Percentiles rank a stretch among this genome's conserved stretches.
Conservation (phyloP, 2,888 invertebrate species). For the Muschampia staudingeri region DNA sequence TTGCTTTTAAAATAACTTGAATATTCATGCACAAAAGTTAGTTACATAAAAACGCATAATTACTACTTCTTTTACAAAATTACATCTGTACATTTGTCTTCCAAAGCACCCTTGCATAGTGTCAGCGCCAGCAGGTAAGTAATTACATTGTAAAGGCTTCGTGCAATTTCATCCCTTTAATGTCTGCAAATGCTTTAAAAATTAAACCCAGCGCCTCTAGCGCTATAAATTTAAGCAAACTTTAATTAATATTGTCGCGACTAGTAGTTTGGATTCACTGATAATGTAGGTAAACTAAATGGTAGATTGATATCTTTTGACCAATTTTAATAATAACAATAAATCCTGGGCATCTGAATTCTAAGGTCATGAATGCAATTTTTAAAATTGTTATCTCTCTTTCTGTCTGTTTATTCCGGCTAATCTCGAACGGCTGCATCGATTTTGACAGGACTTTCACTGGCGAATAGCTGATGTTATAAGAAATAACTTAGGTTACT, state of each 20-base stretch:
- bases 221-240: background rate
- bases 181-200: conserved; percentile 28
- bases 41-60: background rate
- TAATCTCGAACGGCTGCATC: no score
- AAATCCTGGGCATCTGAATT: no score
- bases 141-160: conserved; percentile 26
- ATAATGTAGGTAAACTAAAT: no score
- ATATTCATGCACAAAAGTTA: background rate
- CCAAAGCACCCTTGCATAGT: background rate
- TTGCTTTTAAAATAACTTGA: no score
- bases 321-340: no score
- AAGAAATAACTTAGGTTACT: no score
- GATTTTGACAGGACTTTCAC: no score
- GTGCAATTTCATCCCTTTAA: conserved; percentile 10
- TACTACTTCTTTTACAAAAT: background rate
- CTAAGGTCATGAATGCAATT: no score
- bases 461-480: no score
- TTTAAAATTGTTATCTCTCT: no score
- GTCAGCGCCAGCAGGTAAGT: background rate
- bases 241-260: background rate
- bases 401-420: no score
- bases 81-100: background rate
- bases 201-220: conserved; percentile 18
- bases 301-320: no score
- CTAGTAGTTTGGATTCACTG: background rate